phyloP scores from a whole-genome alignment of 2,113 vertebrate genomes.

The Psittacula cyanocephala region DNA sequence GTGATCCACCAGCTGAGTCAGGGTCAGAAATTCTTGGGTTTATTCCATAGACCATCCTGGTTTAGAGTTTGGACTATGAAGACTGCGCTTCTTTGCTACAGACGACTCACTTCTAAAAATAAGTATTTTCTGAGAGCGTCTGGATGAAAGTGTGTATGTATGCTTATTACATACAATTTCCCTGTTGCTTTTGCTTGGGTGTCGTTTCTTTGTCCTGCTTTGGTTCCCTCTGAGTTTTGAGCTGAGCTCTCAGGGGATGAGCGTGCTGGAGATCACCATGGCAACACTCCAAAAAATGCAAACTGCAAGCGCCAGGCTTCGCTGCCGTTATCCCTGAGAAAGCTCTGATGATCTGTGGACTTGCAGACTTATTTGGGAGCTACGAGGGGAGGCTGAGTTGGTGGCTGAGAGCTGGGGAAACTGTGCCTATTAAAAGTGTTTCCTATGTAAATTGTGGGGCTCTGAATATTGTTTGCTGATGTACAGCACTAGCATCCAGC shows the following conservation, averaged over 20 bases:
- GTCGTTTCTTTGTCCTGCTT: conserved; percentile 65
- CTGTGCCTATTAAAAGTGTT: neutral
- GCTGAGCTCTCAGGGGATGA: conserved; percentile 62
- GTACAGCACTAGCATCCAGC: neutral
- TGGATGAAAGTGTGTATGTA: neutral
- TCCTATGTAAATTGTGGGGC: neutral
- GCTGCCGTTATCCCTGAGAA: conserved; percentile 11
- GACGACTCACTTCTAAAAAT: neutral
- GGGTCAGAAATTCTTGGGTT: neutral
- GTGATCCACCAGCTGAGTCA: neutral
- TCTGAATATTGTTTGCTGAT: neutral
- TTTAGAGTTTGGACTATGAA: neutral
- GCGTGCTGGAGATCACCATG: conserved; percentile 62
- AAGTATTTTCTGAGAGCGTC: neutral
- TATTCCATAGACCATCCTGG: neutral
- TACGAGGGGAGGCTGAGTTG: neutral
- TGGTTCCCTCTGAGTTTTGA: conserved; percentile 66
- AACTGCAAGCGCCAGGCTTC: conserved; percentile 26
- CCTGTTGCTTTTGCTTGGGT: conserved; percentile 41
- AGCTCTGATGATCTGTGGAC: conserved; percentile 51
- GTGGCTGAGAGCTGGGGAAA: neutral
- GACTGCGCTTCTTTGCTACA: neutral
- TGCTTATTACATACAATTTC: neutral
- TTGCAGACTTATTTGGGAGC: conserved; percentile 9
- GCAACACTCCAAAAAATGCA: conserved; percentile 58